Evolutionary conservation across 2,888 invertebrate genomes (phyloP), one percentile per base, ranked within the genome.

Genomic region (Teinopalpus imperialis): DNA sequence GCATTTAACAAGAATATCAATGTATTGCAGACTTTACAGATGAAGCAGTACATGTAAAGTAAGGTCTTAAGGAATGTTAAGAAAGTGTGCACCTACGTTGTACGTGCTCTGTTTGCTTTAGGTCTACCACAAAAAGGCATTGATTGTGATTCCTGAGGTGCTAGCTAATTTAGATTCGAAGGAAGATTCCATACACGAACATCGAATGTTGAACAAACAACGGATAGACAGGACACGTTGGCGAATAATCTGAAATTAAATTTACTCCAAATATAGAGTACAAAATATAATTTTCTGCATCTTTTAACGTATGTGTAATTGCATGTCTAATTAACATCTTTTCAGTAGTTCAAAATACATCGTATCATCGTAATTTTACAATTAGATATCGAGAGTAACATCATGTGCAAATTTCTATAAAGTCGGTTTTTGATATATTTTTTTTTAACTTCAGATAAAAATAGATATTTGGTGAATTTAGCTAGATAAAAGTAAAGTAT

Each of bases 151-250:
- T 78, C 81, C 59, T 56, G 51, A 45, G 63, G 69, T 74, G 66
- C 66, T 59, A 64, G 66, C 76, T 82, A 65, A 79, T 81, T 82
- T 74, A 77, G 81, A 86, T 82, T 81, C 81, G 74, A 62, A 39
- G 24, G 62, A 70, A 74, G 74, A 78, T 76, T 72, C 66, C 55
- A 50, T 51, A 50, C 42, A 49, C 51, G 49, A 53, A 63, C 55
- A 57, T 55, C 13, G 26, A 43, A 59, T 43, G 51, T 23, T 6
- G 29, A 16, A 23, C 10, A 40, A 23, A 21, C 39, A 35, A 42
- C 20, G 10, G 6, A 16, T 26, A 45, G 46, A 46, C 12, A 12
- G n/a, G 46, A 32, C 45, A 9, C 8, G 6, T 20, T n/a, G 6
- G 6, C 2, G 10, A 12, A 29, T 12, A 12, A 10, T 8, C 16